Percentiles rank a stretch among this genome's conserved stretches.
Conservation (phyloP, 35 echinoderm and acorn worm genomes). For the Ophiothrix spiculata region DNA sequence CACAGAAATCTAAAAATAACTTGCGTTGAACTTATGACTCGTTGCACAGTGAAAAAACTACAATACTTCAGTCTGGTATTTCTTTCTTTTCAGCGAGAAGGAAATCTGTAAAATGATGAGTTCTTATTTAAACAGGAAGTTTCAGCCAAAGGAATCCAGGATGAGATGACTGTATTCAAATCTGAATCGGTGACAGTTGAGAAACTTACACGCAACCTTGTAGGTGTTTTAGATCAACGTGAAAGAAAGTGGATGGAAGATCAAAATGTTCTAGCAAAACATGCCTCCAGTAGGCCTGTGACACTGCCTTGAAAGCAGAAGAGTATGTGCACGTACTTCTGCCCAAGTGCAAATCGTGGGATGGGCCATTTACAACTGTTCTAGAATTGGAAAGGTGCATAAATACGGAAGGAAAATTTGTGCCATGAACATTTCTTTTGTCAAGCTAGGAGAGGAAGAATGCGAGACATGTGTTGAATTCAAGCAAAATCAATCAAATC, state of each 20-base stretch:
- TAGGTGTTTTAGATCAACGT: constrained; percentile 6
- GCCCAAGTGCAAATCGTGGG: constrained; percentile 12
- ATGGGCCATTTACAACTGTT: constrained; percentile 1
- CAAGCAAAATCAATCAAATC: too few relatives aligned
- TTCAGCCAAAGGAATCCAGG: constrained; percentile 15
- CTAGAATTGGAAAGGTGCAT: not conserved
- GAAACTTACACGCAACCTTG: not conserved
- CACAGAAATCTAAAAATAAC: too few relatives aligned
- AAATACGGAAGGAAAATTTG: not conserved
- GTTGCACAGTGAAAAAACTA: too few relatives aligned
- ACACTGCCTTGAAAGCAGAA: constrained; percentile 5
- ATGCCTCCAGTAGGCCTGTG: constrained; percentile 8
- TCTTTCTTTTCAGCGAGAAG: too few relatives aligned
- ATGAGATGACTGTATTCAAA: constrained; percentile 33
- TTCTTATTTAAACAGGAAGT: too few relatives aligned
- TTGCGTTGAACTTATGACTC: too few relatives aligned
- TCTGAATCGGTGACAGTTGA: not conserved
- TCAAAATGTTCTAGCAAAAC: not conserved
- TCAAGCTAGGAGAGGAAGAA: constrained; percentile 7
- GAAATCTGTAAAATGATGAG: too few relatives aligned
- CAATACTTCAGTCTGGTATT: too few relatives aligned
- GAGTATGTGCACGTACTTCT: constrained; percentile 19
- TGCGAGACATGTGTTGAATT: not conserved
- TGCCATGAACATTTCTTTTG: constrained; percentile 31
- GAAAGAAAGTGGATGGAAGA: constrained; percentile 13